Percentiles rank a stretch among this genome's conserved stretches.
Evolutionary conservation across 2,113 vertebrate genomes (phyloP).

Genomic region (Zonotrichia leucophrys): DNA sequence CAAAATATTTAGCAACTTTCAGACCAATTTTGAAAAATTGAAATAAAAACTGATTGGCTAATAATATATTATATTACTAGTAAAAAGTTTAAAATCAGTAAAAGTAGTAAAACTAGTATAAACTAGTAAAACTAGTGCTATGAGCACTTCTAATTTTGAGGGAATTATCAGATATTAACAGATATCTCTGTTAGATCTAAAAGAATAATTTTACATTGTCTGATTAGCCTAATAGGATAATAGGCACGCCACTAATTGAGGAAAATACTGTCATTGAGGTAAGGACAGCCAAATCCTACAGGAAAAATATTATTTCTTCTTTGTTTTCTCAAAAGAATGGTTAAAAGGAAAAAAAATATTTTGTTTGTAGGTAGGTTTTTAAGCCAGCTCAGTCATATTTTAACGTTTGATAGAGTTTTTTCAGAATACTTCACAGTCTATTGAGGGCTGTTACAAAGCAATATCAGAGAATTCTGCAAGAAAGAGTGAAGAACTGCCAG

Average conservation of each 20-base stretch:
- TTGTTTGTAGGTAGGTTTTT: not conserved
- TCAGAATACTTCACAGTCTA: not conserved
- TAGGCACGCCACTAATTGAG: not conserved
- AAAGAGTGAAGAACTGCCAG: not conserved
- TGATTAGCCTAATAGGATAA: not conserved
- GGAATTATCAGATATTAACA: not conserved
- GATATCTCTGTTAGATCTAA: not conserved
- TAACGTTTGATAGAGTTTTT: not conserved
- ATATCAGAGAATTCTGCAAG: not conserved
- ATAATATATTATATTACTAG: not conserved
- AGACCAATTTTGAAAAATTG: not conserved
- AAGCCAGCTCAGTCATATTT: not conserved
- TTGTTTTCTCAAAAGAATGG: not conserved
- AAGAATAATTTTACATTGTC: not conserved
- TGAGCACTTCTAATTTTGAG: not conserved
- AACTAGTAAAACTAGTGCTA: not conserved
- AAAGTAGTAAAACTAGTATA: not conserved
- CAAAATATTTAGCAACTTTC: not conserved
- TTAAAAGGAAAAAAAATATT: not conserved
- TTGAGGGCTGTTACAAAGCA: not conserved
- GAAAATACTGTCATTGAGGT: not conserved
- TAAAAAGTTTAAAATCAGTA: not conserved
- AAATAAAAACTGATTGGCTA: not conserved
- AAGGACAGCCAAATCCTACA: not conserved
- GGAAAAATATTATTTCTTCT: not conserved